Percentiles rank a stretch among this genome's conserved stretches.
These are phyloP conservation scores for Eumacrocentrus americanus DNA, from an alignment of 2,888 invertebrate species.

Conservation along the genomic window DNA sequence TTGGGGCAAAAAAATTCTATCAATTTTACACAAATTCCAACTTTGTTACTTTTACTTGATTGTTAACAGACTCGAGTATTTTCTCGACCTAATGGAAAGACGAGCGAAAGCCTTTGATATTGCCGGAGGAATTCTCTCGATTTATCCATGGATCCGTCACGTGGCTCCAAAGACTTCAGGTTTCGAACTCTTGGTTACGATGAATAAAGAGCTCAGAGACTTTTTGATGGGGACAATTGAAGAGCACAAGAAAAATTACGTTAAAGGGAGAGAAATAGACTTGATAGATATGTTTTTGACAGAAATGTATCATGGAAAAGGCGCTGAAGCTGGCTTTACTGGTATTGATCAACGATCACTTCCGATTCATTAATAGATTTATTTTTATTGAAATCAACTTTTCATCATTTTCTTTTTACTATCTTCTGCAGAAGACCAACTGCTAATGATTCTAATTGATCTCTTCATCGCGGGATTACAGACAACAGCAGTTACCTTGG, in stretches of 20 bases:
- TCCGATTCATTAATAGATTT: background rate
- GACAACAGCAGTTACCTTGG: conserved; percentile 70
- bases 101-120: conserved; percentile 61
- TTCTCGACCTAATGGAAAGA: conserved; percentile 49
- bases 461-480: conserved; percentile 72
- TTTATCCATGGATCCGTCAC: conserved; percentile 70
- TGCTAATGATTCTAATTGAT: conserved; percentile 71
- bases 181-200: conserved; percentile 65
- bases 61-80: conserved; percentile 45
- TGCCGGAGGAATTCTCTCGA: conserved; percentile 66
- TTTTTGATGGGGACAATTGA: conserved; percentile 67
- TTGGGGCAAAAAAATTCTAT: no score
- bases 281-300: conserved; percentile 70
- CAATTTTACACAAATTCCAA: conserved; percentile 3
- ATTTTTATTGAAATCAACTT: conserved; percentile 13
- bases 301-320: conserved; percentile 64
- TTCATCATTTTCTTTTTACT: no score
- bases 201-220: conserved; percentile 66
- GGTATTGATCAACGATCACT: conserved; percentile 47
- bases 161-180: conserved; percentile 69
- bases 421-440: conserved; percentile 66
- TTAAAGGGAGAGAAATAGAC: conserved; percentile 63
- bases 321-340: conserved; percentile 57
- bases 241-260: conserved; percentile 64
- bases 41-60: background rate